A percentile compares a stretch with the other conserved stretches of the same genome.
Evolutionary conservation across 1,140 invertebrate species (phyloP).

Genomic region (Zaprionus inermis): DNA sequence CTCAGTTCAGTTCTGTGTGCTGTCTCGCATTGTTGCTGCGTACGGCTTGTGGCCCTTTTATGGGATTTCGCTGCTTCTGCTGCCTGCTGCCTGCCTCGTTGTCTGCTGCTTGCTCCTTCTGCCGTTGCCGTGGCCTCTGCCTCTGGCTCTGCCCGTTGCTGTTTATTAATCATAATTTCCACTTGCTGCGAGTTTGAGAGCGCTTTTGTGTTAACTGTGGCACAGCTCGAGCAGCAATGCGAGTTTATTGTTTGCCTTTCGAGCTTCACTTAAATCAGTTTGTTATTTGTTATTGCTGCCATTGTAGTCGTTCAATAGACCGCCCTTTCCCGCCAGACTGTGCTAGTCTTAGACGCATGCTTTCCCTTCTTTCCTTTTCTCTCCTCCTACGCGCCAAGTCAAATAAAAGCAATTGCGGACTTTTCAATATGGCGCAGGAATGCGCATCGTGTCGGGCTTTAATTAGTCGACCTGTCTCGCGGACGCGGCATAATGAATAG

Average conservation of each 20-base stretch:
- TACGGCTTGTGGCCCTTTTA: background rate
- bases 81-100: no score
- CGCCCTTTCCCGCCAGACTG: background rate
- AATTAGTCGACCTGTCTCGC: slow-evolving; percentile 4
- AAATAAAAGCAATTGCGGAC: background rate
- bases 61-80: background rate
- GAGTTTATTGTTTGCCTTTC: background rate
- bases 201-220: slow-evolving; percentile 7
- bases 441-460: background rate
- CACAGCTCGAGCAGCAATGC: background rate
- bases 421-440: background rate
- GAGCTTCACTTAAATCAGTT: slow-evolving; percentile 17
- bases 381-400: background rate
- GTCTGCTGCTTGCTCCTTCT: background rate
- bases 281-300: slow-evolving; percentile 11
- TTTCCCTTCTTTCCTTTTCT: background rate
- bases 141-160: slow-evolving; percentile 1
- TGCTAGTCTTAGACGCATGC: background rate
- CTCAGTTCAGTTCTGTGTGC: background rate
- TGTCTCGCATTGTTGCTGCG: background rate
- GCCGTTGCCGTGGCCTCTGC: slow-evolving; percentile 2
- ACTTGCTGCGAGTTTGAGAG: slow-evolving; percentile 14
- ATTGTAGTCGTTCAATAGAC: background rate
- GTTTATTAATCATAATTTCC: slow-evolving; percentile 11
- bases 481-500: slow-evolving; percentile 8